These are phyloP conservation scores for Halcyon badia DNA, from an alignment of 2,797 vertebrate species.

Conservation along the genomic window DNA sequence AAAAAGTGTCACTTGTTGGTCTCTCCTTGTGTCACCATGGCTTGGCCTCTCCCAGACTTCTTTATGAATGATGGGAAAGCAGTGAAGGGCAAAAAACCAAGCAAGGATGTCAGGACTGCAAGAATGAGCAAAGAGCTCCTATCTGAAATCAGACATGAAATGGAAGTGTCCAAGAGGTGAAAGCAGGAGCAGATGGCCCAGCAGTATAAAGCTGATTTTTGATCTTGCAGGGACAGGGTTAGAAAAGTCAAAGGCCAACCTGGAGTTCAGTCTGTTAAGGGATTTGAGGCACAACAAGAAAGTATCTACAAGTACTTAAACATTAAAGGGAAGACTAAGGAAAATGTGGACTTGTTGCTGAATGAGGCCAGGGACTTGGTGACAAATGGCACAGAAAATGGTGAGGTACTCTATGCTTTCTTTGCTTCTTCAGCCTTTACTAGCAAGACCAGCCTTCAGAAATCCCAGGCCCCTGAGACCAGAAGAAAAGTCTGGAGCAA, in stretches of 20 bases:
- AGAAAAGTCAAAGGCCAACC: not conserved
- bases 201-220: not conserved
- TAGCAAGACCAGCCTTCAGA: not conserved
- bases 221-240: not conserved
- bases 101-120: rapidly evolving
- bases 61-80: not conserved
- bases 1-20: not conserved
- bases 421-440: not conserved
- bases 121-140: not conserved
- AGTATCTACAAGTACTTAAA: not conserved
- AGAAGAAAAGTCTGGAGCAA: not conserved
- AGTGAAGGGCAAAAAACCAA: not conserved
- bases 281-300: not conserved
- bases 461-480: not conserved
- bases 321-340: not conserved
- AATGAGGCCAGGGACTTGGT: not conserved
- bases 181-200: not conserved
- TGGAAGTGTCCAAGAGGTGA: not conserved
- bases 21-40: not conserved
- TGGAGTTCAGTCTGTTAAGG: not conserved
- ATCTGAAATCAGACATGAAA: not conserved
- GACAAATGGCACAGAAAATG: not conserved
- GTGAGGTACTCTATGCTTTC: not conserved
- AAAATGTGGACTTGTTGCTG: not conserved
- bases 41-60: not conserved